Base-by-base conservation (phyloP, 2,113 vertebrate species). In the Leucosticte australis region DNA sequence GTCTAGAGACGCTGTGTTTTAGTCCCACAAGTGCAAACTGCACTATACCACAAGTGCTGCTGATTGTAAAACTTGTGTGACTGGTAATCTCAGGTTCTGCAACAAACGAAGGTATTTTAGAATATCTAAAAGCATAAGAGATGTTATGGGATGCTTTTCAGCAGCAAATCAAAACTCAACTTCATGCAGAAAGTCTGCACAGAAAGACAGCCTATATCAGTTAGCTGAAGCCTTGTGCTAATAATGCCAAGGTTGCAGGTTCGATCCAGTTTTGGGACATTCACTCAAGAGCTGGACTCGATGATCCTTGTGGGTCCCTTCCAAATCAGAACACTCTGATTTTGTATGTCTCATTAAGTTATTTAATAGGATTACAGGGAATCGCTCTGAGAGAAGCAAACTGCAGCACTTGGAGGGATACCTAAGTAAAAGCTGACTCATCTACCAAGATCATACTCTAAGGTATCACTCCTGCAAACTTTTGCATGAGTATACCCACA, bases 201-300 rank as follows among this genome's bases (percentile, higher is more conserved):
- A 16, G 28, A 42, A 67, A 24, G 15, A 47, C 15, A 70, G 27
- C 27, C n/a, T 57, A 64, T 49, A 85, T 1, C 0, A 0, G 4
- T 26, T 90, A 33, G 6, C 5, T 44, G 23, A 37, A 60, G 18
- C 37, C 60, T 15, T 27, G 22, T 52, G 71, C 37, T 77, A 50
- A 37, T 12, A 52, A 68, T 8, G 27, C 6, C 26, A 60, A 37
- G 9, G 37, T 31, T 4, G 3, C 53, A 44, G 22, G 18, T 27
- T 52, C 0, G 1, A 68, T 68, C 22, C 27, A 31, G 50, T 26
- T 33, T 52, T 12, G 33, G 44, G 9, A 5, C 9, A 44, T 23
- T 50, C 31, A 31, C 26, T 59, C 37, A 37, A 50, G 22, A 52
- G 27, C 1, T 60, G 26, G 44, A 68, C 27, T 86, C 21, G 3